phyloP scores from a whole-genome alignment of 2,113 vertebrate species.

The Globicephala melas region DNA sequence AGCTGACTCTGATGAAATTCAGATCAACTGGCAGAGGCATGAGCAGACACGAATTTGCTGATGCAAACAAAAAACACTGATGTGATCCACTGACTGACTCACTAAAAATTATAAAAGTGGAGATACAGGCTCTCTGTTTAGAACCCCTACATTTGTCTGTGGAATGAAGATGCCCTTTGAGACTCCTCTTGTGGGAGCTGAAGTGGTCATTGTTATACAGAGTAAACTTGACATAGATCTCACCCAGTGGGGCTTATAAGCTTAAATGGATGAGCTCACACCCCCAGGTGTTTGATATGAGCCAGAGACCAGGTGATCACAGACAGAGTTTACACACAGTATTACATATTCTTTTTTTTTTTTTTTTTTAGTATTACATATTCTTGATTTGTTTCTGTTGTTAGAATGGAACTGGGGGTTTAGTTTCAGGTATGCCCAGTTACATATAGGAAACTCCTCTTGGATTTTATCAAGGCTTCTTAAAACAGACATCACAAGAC shows the following conservation, averaged over 20 bases:
- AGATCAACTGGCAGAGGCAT: background rate
- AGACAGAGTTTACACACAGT: background rate
- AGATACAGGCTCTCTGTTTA: background rate
- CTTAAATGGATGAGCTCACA: background rate
- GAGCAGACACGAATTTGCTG: background rate
- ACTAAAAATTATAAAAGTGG: background rate
- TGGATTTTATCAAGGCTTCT: background rate
- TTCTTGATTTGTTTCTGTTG: background rate
- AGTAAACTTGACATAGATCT: background rate
- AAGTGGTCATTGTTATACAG: background rate
- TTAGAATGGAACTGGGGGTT: background rate
- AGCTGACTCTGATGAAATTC: background rate
- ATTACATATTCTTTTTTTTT: background rate
- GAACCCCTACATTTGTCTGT: background rate
- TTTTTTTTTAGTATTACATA: background rate
- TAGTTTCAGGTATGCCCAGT: background rate
- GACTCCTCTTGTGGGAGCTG: background rate
- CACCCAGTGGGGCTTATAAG: background rate
- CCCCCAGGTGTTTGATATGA: background rate
- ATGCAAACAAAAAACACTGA: background rate
- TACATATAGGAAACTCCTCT: background rate
- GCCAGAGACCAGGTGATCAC: background rate
- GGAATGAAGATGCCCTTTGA: background rate
- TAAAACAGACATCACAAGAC: background rate
- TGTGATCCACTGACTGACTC: background rate